Evolutionary conservation across 2,888 invertebrate species (phyloP), one percentile per base, ranked within the genome.

Genomic region (Acanthococcus lagerstroemiae): DNA sequence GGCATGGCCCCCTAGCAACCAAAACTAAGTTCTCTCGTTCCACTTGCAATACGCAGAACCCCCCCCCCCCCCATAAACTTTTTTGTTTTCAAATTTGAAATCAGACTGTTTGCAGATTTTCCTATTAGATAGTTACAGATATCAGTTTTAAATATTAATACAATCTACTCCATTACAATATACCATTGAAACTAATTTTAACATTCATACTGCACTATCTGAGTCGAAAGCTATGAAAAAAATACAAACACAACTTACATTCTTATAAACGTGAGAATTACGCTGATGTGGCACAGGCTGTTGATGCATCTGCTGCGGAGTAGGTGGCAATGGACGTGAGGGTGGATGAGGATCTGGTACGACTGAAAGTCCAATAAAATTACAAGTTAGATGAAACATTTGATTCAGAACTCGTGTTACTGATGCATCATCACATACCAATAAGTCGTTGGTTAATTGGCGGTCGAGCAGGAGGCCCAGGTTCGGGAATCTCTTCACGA

Each of bases 401-500:
- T 19, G 9, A 9, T 15, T 7, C 44, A 37, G 44, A 25, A 19
- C 9, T 15, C 22, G n/a, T n/a, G n/a, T n/a, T n/a, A n/a, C n/a
- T 52, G 25, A 17, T 19, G 26, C n/a, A n/a, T n/a, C n/a, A n/a
- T 44, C 6, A 17, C 71, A 71, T 72, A 80, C 80, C 80, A 74
- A 92, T 92, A 76, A 92, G 83, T 80, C 92, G 86, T 78, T 91
- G 90, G 73, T 92, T 92, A 77, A 92, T 85, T 71, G 90, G 87
- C 68, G 92, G 92, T 75, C 92, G 80, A 69, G 91, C 86, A 54
- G 91, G 91, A 70, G 91, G 90, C 70, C 89, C 91, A 26, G 90
- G 90, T 75, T 92, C 92, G 76, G 86, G 81, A 71, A 82, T 79
- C 70, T 76, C 75, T 68, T 76, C 76, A 55, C 80, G 75, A 65